Conservation (phyloP, 2,888 invertebrate species). For the Ariolimax columbianus region DNA sequence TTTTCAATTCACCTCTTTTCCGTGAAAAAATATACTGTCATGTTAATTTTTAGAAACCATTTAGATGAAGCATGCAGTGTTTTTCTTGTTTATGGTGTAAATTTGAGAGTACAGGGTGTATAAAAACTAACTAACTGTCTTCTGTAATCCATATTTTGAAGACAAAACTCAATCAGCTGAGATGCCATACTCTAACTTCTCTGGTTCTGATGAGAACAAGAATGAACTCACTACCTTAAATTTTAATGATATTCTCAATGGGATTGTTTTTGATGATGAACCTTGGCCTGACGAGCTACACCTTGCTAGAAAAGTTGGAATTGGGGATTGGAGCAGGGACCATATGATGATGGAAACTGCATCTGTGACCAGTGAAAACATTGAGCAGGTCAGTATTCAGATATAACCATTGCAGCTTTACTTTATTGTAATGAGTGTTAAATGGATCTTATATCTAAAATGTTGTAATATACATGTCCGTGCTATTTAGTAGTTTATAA, state of each 20-base stretch:
- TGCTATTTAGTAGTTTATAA: no score
- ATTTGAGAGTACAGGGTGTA: background rate
- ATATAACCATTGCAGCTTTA: background rate
- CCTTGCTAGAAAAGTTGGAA: background rate
- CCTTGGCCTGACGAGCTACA: slow-evolving; percentile 26
- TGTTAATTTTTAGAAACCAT: no score
- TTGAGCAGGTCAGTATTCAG: slow-evolving; percentile 55
- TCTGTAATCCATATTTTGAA: background rate
- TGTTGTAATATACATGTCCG: no score
- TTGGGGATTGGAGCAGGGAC: slow-evolving; percentile 43
- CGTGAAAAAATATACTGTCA: no score
- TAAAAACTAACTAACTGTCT: background rate
- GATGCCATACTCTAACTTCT: background rate
- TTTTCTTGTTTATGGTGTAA: background rate
- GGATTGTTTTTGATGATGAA: slow-evolving; percentile 55
- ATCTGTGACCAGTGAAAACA: slow-evolving; percentile 66
- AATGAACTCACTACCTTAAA: slow-evolving; percentile 59
- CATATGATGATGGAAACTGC: slow-evolving; percentile 65
- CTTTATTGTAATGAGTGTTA: background rate
- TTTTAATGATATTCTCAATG: slow-evolving; percentile 64
- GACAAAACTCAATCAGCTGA: background rate
- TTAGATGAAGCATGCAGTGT: background rate
- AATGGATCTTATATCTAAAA: no score
- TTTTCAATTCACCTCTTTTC: no score
- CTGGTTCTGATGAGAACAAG: background rate